Evolutionary conservation across 2,113 vertebrate genomes (phyloP).

Genomic region (Rhinichthys klamathensis): DNA sequence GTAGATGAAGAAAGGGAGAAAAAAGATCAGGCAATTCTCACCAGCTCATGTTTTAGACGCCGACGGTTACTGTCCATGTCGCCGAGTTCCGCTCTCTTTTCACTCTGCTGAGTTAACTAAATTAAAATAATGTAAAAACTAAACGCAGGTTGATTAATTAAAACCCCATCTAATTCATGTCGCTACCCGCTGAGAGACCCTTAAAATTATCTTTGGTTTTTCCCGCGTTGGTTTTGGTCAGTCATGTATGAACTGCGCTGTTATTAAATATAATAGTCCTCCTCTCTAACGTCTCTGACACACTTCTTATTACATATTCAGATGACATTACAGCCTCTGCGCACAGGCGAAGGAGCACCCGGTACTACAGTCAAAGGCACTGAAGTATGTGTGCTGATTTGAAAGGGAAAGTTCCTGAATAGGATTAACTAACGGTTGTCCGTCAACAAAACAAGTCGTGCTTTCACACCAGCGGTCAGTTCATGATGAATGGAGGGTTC

Average conservation of each 20-base stretch:
- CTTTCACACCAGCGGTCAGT: constrained; percentile 31
- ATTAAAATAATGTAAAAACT: not conserved
- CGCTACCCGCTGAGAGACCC: not conserved
- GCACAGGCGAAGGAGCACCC: not conserved
- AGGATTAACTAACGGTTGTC: constrained; percentile 50
- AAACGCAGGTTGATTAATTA: not conserved
- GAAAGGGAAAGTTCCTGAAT: constrained; percentile 34
- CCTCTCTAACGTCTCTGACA: not conserved
- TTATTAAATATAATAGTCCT: not conserved
- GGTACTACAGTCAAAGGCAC: not conserved
- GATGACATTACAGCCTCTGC: not conserved
- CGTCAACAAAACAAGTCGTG: constrained; percentile 30
- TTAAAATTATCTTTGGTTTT: not conserved
- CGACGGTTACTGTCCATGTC: constrained; percentile 56
- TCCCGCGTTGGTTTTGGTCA: not conserved
- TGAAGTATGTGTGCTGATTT: constrained; percentile 18
- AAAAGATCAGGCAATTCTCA: constrained; percentile 24
- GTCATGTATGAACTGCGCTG: not conserved
- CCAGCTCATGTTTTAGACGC: constrained; percentile 61
- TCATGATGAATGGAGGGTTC: constrained; percentile 48
- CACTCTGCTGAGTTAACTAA: not conserved
- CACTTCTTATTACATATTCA: constrained; percentile 2
- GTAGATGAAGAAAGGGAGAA: not conserved
- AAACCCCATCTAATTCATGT: not conserved
- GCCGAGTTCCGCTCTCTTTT: constrained; percentile 8